Base-by-base conservation (phyloP, 2,113 vertebrate genomes). In the Cranoglanis bouderius region DNA sequence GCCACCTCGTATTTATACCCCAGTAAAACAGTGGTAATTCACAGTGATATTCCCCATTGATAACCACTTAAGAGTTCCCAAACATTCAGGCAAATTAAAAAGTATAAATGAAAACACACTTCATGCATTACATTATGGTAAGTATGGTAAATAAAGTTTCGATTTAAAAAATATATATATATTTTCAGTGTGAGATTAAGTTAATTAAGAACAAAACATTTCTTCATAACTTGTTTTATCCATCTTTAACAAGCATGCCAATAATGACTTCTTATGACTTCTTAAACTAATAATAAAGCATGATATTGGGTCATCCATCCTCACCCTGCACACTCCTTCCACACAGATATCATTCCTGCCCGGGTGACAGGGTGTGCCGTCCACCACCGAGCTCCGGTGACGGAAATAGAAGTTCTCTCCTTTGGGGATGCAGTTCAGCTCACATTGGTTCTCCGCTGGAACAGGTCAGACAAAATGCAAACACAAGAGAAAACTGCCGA, bases 371-470 rank as follows among this genome's bases (percentile, higher is more conserved):
- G 96, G 95, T 0, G 98, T 99, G 0, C 98, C 98, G 0, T 99
- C 98, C 0, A 94, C 92, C 89, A 99, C 98, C 0, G 96, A 86
- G 81, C 95, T 96, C 90, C 93, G 95, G 88, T 99, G 98, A 29
- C 95, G 97, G 74, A 97, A 98, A 94, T 96, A 99, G 90, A 99
- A 99, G 93, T 96, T 99, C 91, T 99, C 97, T 91, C 98, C 98
- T 90, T 96, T 96, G 43, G 98, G 98, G 88, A 99, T 98, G 93
- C 98, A 99, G 96, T 98, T 98, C 92, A 99, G 94, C 91, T 98
- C 98, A 90, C 98, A 99, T 65, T 97, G 97, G 92, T 97, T 98
- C 55, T 97, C 96, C 0, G 96, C 98, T 99, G 91, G 26, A 89
- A 46, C 2, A 19, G n/a, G 35, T 63, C 57, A 88, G 12, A 59